Evolutionary conservation across 2,797 vertebrate genomes (phyloP), one percentile per base, ranked within the genome.

Genomic region (Microhierax caerulescens): DNA sequence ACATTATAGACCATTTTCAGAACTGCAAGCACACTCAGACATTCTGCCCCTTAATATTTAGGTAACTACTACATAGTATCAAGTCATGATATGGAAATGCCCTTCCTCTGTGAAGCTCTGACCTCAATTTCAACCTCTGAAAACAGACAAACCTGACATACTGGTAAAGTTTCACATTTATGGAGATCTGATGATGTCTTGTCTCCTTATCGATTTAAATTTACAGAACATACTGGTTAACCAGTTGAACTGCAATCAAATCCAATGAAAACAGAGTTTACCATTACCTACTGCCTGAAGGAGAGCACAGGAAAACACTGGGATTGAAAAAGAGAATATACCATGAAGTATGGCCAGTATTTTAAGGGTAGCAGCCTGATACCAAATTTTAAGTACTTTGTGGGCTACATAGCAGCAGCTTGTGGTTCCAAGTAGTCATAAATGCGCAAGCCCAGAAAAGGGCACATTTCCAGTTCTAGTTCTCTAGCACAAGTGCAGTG

Each of bases 81-180:
- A 73, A 86, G 39, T n/a, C 54, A 43, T 51, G 32, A 88, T 68
- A 93, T 10, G n/a, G 57, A 90, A 95, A 93, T 16, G 15, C 18
- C 20, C 70, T 92, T 90, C 25, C n/a, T 79, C 48, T 45, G 47
- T 24, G 69, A 97, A 90, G 73, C 54, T 93, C 53, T 93, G 73
- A 93, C 76, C 87, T 93, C 85, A 75, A 1, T 75, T 84, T 93
- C 75, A 95, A 84, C 54, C 34, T 86, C 80, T 77, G 74, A 93
- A 76, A 63, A 94, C 51, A 64, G 34, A 80, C 22, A 63, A 85
- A 76, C 72, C 67, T 76, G 83, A 73, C 56, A 70, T 34, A 81
- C 57, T 69, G 82, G 82, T 88, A 89, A 67, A 91, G 76, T 88
- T 93, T 81, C 73, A 75, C 51, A 67, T 76, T 90, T 87, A 92